Evolutionary conservation across 2,113 vertebrate species (phyloP), one percentile per base, ranked within the genome.

Genomic region (Thunnus thynnus): DNA sequence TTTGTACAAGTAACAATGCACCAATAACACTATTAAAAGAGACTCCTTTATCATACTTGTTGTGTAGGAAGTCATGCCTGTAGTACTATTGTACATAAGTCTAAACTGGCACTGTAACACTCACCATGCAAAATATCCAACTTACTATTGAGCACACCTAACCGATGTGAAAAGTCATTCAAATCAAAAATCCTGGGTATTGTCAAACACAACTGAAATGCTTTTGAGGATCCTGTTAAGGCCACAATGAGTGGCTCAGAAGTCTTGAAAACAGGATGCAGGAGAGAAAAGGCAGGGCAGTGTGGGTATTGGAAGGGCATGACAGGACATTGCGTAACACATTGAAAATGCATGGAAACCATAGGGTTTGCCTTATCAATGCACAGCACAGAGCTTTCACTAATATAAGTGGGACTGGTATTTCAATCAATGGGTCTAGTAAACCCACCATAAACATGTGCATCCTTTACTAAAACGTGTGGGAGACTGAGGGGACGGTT

Each of bases 241-340:
- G 78, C 85, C 77, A 89, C 79, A 85, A 78, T 27, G 92, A 81
- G 80, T 51, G 84, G 71, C 51, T 91, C 10, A 80, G 16, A 80
- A 88, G 78, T 88, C 89, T 91, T 88, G 84, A 94, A 94, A 94
- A 92, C 74, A 94, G 90, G 91, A 94, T 93, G 93, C 76, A 84
- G 32, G 82, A 89, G 83, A 89, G 86, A 93, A 92, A 91, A 91
- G 80, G 73, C 80, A 86, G 80, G 84, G 77, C 72, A 89, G 72
- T 66, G 75, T 87, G 86, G 78, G 74, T 77, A 80, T 85, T 93
- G 76, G 82, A 91, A 86, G 78, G 78, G 86, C 81, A 93, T 76
- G 82, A 86, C 91, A 93, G 68, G 80, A 88, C 80, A 75, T 90
- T 89, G 74, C 75, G n/a, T 84, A 90, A 90, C 67, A 71, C 61